Evolutionary conservation across 2,113 vertebrate species (phyloP).

Genomic region (Pongo abelii): DNA sequence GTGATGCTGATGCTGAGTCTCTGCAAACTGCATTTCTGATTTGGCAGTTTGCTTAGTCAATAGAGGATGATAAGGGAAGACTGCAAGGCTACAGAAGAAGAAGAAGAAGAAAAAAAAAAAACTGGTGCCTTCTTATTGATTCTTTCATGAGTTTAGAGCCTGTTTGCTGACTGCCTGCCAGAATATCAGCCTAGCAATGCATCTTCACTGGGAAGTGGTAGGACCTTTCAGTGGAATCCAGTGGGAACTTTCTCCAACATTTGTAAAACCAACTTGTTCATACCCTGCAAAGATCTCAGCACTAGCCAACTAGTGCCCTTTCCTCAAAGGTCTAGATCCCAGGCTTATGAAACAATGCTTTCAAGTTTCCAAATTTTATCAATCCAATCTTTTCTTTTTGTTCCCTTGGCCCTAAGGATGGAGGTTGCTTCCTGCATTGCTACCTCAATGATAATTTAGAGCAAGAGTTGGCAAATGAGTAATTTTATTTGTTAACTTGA

Average conservation of each 20-base stretch:
- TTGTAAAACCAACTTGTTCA: not conserved
- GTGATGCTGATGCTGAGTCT: not conserved
- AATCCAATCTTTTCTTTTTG: not conserved
- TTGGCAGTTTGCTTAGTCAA: not conserved
- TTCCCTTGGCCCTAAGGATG: not conserved
- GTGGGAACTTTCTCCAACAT: not conserved
- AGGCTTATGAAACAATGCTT: not conserved
- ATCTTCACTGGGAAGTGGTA: not conserved
- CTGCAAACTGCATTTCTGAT: not conserved
- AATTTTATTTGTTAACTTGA: not conserved
- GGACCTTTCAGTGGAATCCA: not conserved
- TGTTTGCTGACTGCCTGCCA: not conserved
- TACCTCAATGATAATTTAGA: not conserved
- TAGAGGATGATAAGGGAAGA: not conserved
- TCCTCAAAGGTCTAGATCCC: not conserved
- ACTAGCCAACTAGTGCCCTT: fast-evolving
- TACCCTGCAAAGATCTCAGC: not conserved
- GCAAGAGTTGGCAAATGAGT: not conserved
- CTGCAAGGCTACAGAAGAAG: not conserved
- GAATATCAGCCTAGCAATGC: not conserved
- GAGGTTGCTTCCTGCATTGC: not conserved
- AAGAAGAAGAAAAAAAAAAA: not conserved
- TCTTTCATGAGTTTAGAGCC: not conserved
- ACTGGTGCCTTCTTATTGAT: not conserved
- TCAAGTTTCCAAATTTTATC: not conserved